Conservation (phyloP, 2,888 invertebrate genomes). For the Aporophyla lueneburgensis region DNA sequence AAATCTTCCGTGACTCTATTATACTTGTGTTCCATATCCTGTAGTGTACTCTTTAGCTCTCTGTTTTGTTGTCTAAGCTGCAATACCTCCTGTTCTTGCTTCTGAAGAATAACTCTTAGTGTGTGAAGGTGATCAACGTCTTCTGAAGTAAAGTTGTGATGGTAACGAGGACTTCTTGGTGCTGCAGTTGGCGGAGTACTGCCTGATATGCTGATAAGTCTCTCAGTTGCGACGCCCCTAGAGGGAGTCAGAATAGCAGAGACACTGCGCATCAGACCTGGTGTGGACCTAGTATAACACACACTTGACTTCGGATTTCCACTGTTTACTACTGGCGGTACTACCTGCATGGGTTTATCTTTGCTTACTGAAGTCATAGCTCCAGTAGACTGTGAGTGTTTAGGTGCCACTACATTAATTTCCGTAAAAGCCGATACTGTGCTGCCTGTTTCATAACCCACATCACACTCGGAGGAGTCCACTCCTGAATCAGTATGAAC, state of each 20-base stretch:
- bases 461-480: constrained; percentile 80
- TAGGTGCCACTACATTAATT: constrained; percentile 74
- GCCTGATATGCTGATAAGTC: constrained; percentile 84
- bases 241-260: constrained; percentile 86
- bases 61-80: constrained; percentile 83
- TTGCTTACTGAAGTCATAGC: constrained; percentile 72
- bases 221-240: constrained; percentile 84
- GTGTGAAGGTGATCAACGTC: constrained; percentile 82
- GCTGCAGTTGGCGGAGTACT: constrained; percentile 84
- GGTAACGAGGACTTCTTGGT: constrained; percentile 80
- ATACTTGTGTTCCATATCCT: constrained; percentile 80
- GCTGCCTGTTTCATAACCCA: constrained; percentile 87
- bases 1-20: constrained; percentile 79
- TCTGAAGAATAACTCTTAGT: constrained; percentile 81
- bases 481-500: constrained; percentile 71
- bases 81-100: constrained; percentile 85
- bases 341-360: constrained; percentile 87
- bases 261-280: constrained; percentile 83
- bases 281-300: constrained; percentile 73
- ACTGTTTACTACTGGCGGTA: constrained; percentile 83
- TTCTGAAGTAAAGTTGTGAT: constrained; percentile 53
- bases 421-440: constrained; percentile 80
- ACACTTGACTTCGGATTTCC: constrained; percentile 72
- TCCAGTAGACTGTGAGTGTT: constrained; percentile 78
- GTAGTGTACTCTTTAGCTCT: constrained; percentile 81